Conservation (phyloP, 2,113 vertebrate genomes). For the Hyla sarda region DNA sequence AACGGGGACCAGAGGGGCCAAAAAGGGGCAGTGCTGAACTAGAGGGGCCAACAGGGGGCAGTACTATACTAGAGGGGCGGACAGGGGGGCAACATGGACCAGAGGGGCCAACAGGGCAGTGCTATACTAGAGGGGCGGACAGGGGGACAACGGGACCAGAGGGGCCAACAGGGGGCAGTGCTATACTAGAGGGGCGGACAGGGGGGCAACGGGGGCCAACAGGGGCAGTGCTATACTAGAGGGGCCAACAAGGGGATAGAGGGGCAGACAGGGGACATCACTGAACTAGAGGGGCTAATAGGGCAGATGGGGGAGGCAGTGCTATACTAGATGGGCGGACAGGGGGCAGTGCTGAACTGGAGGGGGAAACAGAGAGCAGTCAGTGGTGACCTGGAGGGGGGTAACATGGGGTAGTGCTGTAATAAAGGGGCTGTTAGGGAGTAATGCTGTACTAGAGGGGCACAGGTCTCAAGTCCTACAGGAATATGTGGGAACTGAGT, state of each 20-base stretch:
- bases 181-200: neutral
- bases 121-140: neutral
- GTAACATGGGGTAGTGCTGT: neutral
- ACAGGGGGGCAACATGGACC: too few species aligned
- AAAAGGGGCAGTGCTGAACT: neutral
- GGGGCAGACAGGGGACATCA: neutral
- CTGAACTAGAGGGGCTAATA: neutral
- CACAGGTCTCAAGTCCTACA: too few species aligned
- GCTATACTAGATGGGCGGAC: neutral
- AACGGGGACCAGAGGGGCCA: neutral
- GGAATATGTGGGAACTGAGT: too few species aligned
- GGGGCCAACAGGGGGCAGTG: neutral
- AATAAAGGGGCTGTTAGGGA: neutral
- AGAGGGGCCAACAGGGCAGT: neutral
- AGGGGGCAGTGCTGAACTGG: neutral
- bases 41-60: too few species aligned
- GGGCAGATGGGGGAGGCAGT: neutral
- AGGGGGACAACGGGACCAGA: neutral
- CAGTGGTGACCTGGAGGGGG: too few species aligned
- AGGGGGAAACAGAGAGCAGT: neutral
- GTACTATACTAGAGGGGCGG: too few species aligned
- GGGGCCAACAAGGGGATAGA: neutral
- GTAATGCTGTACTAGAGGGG: neutral
- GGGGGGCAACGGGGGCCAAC: neutral
- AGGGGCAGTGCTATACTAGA: neutral